A percentile compares a stretch with the other conserved stretches of the same genome.
phyloP scores from a whole-genome alignment of 2,797 vertebrate species.

The Huso huso region DNA sequence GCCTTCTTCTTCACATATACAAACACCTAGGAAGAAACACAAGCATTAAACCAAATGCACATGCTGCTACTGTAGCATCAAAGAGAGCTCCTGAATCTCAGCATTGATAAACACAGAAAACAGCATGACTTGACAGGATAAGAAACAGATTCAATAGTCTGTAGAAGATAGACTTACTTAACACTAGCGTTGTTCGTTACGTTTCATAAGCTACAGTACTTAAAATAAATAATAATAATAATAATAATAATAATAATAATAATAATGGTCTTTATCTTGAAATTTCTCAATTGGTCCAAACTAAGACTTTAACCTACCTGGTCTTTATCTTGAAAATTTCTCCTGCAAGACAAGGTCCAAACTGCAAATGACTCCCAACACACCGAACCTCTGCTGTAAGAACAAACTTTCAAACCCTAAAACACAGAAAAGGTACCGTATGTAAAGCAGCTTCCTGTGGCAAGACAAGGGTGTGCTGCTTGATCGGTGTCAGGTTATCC shows the following conservation, averaged over 20 bases:
- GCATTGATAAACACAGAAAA: background rate
- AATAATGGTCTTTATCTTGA: slow-evolving; percentile 78
- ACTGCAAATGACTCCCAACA: slow-evolving; percentile 82
- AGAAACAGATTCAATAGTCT: no score
- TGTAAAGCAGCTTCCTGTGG: slow-evolving; percentile 81
- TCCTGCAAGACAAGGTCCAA: slow-evolving; percentile 70
- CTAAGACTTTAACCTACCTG: slow-evolving; percentile 75
- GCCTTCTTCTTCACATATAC: slow-evolving; percentile 73
- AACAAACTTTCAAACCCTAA: background rate
- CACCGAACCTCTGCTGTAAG: no score
- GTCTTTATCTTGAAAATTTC: slow-evolving; percentile 92
- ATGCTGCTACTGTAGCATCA: background rate
- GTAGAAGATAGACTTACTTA: no score
- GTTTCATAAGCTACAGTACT: background rate
- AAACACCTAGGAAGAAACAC: slow-evolving; percentile 59
- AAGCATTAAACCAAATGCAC: background rate
- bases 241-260: background rate
- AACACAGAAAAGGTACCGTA: slow-evolving; percentile 56
- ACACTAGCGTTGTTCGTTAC: no score
- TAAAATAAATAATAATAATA: no score
- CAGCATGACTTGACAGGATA: background rate
- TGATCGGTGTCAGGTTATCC: slow-evolving; percentile 78
- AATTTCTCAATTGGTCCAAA: slow-evolving; percentile 84
- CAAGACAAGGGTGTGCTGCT: slow-evolving; percentile 80
- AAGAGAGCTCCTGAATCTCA: background rate